Evolutionary conservation across 1,140 invertebrate genomes (phyloP).

Genomic region (Euschistus heros): DNA sequence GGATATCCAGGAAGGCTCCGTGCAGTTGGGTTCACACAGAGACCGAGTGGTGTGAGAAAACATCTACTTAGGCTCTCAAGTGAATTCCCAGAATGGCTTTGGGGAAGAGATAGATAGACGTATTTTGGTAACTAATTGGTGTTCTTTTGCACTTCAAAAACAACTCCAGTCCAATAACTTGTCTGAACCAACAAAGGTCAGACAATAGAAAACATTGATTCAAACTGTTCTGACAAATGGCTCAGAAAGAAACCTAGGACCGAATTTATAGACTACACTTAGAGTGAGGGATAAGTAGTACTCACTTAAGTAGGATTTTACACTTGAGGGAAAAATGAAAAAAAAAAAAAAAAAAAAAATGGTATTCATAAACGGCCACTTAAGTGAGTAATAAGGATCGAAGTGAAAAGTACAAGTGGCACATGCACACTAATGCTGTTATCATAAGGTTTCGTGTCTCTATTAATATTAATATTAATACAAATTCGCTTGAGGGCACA

Average conservation of each 20-base stretch:
- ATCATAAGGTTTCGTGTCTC: too few species aligned
- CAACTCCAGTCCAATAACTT: background rate
- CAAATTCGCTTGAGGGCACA: too few species aligned
- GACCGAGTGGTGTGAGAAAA: background rate
- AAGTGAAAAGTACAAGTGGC: too few species aligned
- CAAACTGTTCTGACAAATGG: background rate
- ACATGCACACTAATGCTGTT: too few species aligned
- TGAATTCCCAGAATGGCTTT: background rate
- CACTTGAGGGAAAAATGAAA: too few species aligned
- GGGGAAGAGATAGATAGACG: background rate
- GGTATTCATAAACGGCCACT: too few species aligned
- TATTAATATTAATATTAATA: too few species aligned
- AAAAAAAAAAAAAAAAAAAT: too few species aligned
- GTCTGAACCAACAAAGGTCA: background rate
- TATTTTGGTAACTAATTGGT: background rate
- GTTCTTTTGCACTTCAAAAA: background rate
- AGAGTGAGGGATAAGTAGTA: too few species aligned
- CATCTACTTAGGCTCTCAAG: background rate
- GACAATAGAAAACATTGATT: background rate
- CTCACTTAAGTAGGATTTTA: too few species aligned
- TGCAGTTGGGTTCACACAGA: background rate
- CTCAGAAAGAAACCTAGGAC: background rate
- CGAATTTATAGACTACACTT: background rate
- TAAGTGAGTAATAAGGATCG: too few species aligned
- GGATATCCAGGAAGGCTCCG: too few species aligned